phyloP scores from a whole-genome alignment of 2,113 vertebrate species.

The Mohoua ochrocephala region DNA sequence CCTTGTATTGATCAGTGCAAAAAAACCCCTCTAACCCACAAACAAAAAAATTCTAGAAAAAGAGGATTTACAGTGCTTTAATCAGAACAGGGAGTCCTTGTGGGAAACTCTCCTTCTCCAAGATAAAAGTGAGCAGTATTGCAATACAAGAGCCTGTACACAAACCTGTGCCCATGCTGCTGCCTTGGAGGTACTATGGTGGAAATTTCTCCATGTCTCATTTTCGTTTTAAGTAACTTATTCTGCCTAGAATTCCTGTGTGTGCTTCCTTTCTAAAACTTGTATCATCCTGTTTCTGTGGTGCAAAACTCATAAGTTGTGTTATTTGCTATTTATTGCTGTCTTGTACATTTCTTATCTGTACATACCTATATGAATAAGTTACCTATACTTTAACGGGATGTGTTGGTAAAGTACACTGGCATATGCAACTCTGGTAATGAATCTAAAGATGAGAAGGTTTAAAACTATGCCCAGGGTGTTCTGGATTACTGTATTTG shows the following conservation, averaged over 20 bases:
- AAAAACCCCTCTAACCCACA: fast-evolving
- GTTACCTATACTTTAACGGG: neutral
- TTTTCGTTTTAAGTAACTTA: neutral
- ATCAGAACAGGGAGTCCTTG: neutral
- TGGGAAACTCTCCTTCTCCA: neutral
- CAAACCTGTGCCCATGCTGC: neutral
- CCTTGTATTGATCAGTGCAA: neutral
- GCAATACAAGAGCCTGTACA: neutral
- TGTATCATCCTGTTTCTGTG: neutral
- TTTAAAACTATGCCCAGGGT: neutral
- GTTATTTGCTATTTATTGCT: neutral
- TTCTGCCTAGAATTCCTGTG: neutral
- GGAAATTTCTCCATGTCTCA: neutral
- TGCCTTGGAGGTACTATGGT: neutral
- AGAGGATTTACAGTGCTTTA: neutral
- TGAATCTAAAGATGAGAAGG: neutral
- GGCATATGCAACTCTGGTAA: neutral
- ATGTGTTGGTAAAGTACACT: neutral
- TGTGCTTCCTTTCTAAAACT: neutral
- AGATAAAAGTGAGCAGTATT: neutral
- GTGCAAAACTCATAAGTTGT: neutral
- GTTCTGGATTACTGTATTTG: neutral
- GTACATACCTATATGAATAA: neutral
- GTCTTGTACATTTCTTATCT: neutral
- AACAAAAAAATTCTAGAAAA: neutral